Evolutionary conservation across 2,888 invertebrate genomes (phyloP).

Genomic region (Ceriagrion tenellum): DNA sequence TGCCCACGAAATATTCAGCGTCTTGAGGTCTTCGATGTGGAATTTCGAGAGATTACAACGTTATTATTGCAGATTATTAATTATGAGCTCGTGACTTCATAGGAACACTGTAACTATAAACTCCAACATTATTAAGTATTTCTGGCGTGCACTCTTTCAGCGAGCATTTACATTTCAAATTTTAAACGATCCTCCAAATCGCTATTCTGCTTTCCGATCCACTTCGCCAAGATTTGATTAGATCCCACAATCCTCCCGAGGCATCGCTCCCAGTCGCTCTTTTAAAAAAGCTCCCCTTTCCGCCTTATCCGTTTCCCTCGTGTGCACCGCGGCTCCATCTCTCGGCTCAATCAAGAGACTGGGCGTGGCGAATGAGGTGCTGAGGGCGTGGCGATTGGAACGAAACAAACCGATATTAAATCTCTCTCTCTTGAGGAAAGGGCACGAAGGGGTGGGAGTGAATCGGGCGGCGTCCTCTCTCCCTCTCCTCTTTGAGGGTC

Average conservation of each 20-base stretch:
- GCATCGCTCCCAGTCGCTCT: background rate
- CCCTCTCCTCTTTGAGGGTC: background rate
- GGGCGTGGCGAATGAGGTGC: conserved; percentile 56
- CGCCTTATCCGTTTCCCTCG: conserved; percentile 13
- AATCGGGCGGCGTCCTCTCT: background rate
- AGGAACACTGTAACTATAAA: background rate
- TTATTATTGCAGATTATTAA: background rate
- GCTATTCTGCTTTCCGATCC: background rate
- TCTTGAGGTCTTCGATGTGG: too few relatives aligned
- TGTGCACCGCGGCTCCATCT: conserved; percentile 45
- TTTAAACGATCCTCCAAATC: background rate
- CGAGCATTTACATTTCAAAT: background rate
- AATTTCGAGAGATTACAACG: too few relatives aligned
- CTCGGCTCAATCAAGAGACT: conserved; percentile 47
- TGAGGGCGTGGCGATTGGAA: conserved; percentile 52
- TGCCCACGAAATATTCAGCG: too few relatives aligned
- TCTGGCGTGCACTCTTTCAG: background rate
- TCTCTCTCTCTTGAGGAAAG: background rate
- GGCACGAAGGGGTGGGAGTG: background rate
- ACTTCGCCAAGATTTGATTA: background rate
- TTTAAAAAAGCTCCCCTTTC: conserved; percentile 12
- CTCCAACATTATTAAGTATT: background rate
- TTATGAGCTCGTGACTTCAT: background rate
- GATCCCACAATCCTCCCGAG: background rate
- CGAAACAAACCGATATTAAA: conserved; percentile 54